These are phyloP conservation scores for Phalacrocorax carbo DNA, from an alignment of 2,113 vertebrate genomes.

Conservation along the genomic window DNA sequence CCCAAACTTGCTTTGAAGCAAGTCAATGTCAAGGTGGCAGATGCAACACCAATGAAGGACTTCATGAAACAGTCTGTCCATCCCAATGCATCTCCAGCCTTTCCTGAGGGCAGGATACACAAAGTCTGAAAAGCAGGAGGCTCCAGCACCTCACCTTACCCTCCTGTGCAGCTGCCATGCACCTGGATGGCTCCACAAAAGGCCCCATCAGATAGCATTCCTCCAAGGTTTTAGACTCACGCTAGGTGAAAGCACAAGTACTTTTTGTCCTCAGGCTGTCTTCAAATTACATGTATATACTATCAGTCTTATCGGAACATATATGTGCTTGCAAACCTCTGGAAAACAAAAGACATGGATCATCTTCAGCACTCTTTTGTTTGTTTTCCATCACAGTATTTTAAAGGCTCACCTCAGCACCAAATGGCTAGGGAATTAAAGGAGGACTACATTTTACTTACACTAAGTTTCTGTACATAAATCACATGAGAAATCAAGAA, in stretches of 20 bases:
- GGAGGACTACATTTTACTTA: background rate
- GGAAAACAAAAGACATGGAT: background rate
- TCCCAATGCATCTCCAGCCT: accelerated
- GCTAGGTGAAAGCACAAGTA: background rate
- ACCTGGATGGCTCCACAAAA: background rate
- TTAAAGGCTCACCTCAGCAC: background rate
- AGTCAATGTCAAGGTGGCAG: background rate
- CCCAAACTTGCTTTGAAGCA: background rate
- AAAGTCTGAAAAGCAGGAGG: background rate
- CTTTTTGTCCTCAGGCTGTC: background rate
- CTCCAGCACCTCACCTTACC: background rate
- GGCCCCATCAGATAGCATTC: accelerated
- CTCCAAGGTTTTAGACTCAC: background rate
- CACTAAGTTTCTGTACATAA: accelerated
- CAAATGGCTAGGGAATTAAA: background rate
- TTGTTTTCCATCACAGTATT: background rate
- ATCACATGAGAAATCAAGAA: background rate
- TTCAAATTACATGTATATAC: background rate
- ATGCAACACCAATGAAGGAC: background rate
- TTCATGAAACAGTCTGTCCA: background rate
- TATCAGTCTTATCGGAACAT: background rate
- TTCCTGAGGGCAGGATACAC: background rate
- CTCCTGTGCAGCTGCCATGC: background rate
- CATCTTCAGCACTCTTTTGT: background rate
- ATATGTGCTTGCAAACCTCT: background rate